A percentile compares a stretch with the other conserved stretches of the same genome.
phyloP scores from a whole-genome alignment of 2,797 vertebrate genomes.

The Balearica regulorum region DNA sequence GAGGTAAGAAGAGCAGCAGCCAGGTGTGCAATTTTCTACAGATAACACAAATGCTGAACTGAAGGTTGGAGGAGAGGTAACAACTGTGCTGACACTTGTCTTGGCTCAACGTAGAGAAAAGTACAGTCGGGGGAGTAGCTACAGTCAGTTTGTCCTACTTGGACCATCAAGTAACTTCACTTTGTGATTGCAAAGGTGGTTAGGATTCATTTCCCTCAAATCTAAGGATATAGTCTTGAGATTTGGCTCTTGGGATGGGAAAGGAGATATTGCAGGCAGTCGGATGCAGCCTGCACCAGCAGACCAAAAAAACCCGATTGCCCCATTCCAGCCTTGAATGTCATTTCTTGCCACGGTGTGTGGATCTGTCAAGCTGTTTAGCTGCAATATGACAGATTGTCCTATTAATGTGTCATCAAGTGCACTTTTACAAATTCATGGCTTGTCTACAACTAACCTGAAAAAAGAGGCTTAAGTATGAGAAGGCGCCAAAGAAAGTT shows the following conservation, averaged over 20 bases:
- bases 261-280: not conserved
- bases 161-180: not conserved
- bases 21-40: not conserved
- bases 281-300: not conserved
- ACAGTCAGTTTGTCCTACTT: not conserved
- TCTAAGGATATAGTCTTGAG: not conserved
- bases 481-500: slow-evolving; percentile 73
- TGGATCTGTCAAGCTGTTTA: slow-evolving; percentile 61
- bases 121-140: not conserved
- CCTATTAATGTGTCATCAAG: slow-evolving; percentile 74
- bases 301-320: not conserved
- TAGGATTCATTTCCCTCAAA: not conserved
- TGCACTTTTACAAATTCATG: slow-evolving; percentile 59
- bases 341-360: slow-evolving; percentile 28
- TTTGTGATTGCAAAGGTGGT: not conserved
- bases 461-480: slow-evolving; percentile 48
- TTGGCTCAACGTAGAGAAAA: not conserved
- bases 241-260: not conserved
- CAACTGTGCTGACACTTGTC: not conserved
- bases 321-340: not conserved
- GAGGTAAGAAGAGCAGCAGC: not conserved
- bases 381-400: slow-evolving; percentile 66
- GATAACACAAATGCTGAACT: too few relatives aligned
- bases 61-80: not conserved
- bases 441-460: slow-evolving; percentile 66